A percentile compares a stretch with the other conserved stretches of the same genome.
phyloP scores from a whole-genome alignment of 2,888 invertebrate species.

The Mythimna loreyi region DNA sequence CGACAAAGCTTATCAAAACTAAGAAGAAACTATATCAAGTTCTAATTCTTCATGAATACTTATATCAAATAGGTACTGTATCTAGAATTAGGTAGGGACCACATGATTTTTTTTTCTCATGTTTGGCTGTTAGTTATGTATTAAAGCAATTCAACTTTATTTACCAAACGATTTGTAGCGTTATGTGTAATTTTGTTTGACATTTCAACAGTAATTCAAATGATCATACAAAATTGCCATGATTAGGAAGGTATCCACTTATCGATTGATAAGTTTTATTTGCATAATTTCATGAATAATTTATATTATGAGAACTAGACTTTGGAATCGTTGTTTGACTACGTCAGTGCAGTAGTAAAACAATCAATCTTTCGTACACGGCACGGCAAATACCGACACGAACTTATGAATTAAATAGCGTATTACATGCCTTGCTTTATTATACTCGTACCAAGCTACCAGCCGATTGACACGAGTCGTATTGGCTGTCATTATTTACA shows the following conservation, averaged over 20 bases:
- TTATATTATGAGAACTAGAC: slow-evolving; percentile 32
- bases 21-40: neutral
- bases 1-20: neutral
- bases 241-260: slow-evolving; percentile 21
- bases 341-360: slow-evolving; percentile 24
- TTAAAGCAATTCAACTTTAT: slow-evolving; percentile 16
- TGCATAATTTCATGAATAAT: slow-evolving; percentile 41
- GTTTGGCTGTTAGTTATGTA: neutral
- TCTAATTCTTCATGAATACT: no score
- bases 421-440: slow-evolving; percentile 33
- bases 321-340: slow-evolving; percentile 11
- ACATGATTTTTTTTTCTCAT: neutral
- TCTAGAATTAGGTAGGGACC: neutral
- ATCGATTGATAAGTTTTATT: slow-evolving; percentile 41
- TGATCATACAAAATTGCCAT: slow-evolving; percentile 45
- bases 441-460: slow-evolving; percentile 8
- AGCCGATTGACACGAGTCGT: slow-evolving; percentile 51
- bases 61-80: neutral
- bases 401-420: slow-evolving; percentile 62
- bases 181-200: slow-evolving; percentile 47
- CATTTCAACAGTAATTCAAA: slow-evolving; percentile 35
- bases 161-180: slow-evolving; percentile 30
- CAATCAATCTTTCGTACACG: slow-evolving; percentile 49
- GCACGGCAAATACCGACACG: slow-evolving; percentile 44
- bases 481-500: slow-evolving; percentile 42